Evolutionary conservation across 2,888 invertebrate species (phyloP).

Genomic region (Conchocele bisecta): DNA sequence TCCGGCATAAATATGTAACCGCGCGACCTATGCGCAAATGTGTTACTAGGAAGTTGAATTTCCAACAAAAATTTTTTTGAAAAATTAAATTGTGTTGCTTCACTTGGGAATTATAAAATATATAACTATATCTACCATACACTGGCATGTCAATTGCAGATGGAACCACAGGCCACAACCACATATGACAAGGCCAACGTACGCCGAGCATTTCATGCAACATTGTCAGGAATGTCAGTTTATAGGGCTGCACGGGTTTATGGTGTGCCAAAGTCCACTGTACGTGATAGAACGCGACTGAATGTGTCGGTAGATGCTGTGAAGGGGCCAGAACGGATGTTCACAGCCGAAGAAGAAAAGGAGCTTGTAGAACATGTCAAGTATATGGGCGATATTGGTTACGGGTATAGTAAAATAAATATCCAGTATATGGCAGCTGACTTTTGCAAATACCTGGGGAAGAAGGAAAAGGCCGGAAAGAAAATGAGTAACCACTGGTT

Average conservation of each 20-base stretch:
- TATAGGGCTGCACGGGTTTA: constrained; percentile 24
- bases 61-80: no score
- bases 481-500: constrained; percentile 37
- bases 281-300: constrained; percentile 18
- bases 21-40: no score
- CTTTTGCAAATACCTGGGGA: constrained; percentile 18
- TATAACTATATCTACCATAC: no score
- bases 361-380: constrained; percentile 15
- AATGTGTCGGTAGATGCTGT: constrained; percentile 4
- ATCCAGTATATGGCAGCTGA: constrained; percentile 32
- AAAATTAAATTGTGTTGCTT: no score
- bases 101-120: no score
- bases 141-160: no score
- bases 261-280: constrained; percentile 24
- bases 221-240: constrained; percentile 25
- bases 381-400: constrained; percentile 37
- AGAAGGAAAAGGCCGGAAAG: constrained; percentile 6
- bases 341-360: constrained; percentile 10
- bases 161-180: no score
- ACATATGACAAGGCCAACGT: constrained; percentile 14
- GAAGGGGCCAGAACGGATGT: neutral
- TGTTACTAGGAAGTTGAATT: no score
- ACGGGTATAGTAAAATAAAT: constrained; percentile 17
- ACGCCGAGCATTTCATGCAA: constrained; percentile 20
- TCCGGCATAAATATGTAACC: no score